Evolutionary conservation across 2,113 vertebrate species (phyloP), one percentile per base, ranked within the genome.

Genomic region (Sigmodon hispidus): DNA sequence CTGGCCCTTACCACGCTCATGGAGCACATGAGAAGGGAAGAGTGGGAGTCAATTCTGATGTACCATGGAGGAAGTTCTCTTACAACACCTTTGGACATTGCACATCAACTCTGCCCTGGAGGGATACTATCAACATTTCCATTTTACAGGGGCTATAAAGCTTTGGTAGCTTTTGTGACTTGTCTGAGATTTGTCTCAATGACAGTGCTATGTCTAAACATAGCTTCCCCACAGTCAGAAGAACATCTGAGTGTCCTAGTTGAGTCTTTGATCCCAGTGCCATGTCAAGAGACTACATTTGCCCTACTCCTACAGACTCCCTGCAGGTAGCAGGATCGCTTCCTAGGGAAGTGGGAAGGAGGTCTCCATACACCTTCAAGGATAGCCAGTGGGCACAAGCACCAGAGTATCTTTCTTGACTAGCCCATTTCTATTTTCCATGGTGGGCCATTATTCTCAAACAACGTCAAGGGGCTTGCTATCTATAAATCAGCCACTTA

Each of bases 401-500:
- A 17, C 13, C 34, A 89, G 69, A 59, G 50, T 55, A 87, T 0
- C 5, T 26, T 94, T 95, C 91, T 84, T 96, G 93, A 96, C 94
- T 24, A 94, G 70, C 57, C 55, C 55, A 59, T 77, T 97, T 95
- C 55, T 86, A 83, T 87, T 94, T 87, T 67, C 88, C 22, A 61
- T 55, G 69, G 85, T 88, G 67, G 55, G 72, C 26, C 26, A 13
- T 69, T 57, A 40, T 87, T 94, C 79, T 87, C 50, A 73, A 90
- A 59, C 70, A 96, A 65, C 70, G 13, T 7, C 76, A 45, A 52
- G 91, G 55, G 85, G 3, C 75, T 93, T 87, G 69, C n/a, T 59
- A 52, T 73, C 80, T 69, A 89, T 84, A 95, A 89, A 95, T 87
- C 93, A 95, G 80, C n/a, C 89, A 21, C 57, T 88, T 92, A 19